phyloP scores from a whole-genome alignment of 1,140 invertebrate species.

The Tetranychus urticae region DNA sequence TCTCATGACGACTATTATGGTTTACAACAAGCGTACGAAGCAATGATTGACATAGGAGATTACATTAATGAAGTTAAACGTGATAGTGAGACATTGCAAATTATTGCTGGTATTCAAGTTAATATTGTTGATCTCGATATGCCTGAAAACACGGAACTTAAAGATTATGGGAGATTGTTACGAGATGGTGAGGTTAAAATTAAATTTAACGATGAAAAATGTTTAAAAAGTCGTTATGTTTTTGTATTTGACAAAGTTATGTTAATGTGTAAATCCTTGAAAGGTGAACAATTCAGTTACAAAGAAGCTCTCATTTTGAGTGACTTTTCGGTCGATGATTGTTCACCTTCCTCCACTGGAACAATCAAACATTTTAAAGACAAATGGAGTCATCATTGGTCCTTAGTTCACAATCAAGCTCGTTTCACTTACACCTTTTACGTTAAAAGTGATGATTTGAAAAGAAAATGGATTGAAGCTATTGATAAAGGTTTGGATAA shows the following conservation, averaged over 20 bases:
- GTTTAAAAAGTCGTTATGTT: slow-evolving; percentile 54
- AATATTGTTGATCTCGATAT: slow-evolving; percentile 27
- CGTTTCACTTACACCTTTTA: slow-evolving; percentile 66
- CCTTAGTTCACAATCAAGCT: slow-evolving; percentile 54
- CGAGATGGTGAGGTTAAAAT: slow-evolving; percentile 59
- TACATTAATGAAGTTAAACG: slow-evolving; percentile 97
- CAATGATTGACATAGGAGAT: slow-evolving; percentile 85
- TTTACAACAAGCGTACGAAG: slow-evolving; percentile 65
- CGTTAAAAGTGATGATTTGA: slow-evolving; percentile 61
- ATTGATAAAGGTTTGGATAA: slow-evolving; percentile 80
- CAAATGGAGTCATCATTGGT: slow-evolving; percentile 52
- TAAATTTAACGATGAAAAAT: slow-evolving; percentile 62
- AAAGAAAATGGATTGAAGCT: slow-evolving; percentile 71
- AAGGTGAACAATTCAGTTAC: slow-evolving; percentile 74
- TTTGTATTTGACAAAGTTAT: slow-evolving; percentile 93
- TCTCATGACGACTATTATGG: slow-evolving; percentile 49
- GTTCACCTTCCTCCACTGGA: slow-evolving; percentile 9
- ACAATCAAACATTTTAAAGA: background rate
- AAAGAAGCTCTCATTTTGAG: slow-evolving; percentile 57
- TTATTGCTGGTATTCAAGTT: slow-evolving; percentile 69
- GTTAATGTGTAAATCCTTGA: slow-evolving; percentile 68
- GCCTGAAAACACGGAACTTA: slow-evolving; percentile 46
- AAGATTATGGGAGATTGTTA: slow-evolving; percentile 48
- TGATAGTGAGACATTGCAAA: slow-evolving; percentile 70
- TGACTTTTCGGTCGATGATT: slow-evolving; percentile 66